Evolutionary conservation across 2,113 vertebrate genomes (phyloP).

Genomic region (Pardalotus punctatus): DNA sequence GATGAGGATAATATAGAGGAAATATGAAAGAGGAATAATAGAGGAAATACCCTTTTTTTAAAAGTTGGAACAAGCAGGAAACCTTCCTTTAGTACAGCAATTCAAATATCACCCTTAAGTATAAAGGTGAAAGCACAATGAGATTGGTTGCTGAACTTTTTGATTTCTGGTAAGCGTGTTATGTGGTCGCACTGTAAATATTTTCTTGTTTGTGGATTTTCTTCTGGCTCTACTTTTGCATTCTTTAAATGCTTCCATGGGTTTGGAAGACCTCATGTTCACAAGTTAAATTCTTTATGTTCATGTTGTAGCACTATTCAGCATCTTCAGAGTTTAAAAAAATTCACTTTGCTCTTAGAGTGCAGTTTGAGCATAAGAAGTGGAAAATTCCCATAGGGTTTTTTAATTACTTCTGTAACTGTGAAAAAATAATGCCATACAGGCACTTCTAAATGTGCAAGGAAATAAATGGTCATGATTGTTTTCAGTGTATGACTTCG

Average conservation of each 20-base stretch:
- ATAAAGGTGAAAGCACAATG: background rate
- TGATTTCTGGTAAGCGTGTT: background rate
- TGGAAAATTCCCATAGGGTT: background rate
- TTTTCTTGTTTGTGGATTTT: background rate
- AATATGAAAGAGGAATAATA: background rate
- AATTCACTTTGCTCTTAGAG: background rate
- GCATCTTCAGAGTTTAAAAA: background rate
- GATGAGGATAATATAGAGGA: background rate
- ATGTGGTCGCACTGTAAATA: background rate
- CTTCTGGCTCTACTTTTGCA: background rate
- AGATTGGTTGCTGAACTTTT: background rate
- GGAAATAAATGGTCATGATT: background rate
- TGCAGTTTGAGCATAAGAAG: background rate
- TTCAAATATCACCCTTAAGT: background rate
- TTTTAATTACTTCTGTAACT: background rate
- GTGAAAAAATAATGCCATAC: background rate
- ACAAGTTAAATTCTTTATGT: background rate
- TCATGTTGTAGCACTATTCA: background rate
- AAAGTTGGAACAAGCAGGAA: background rate
- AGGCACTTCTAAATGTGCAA: background rate
- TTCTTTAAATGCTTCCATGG: background rate
- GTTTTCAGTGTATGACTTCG: background rate
- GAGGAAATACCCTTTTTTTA: background rate
- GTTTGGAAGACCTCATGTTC: background rate
- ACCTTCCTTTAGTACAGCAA: background rate